Base-by-base conservation (phyloP, 2,797 vertebrate species). In the Anolis apletophallus region DNA sequence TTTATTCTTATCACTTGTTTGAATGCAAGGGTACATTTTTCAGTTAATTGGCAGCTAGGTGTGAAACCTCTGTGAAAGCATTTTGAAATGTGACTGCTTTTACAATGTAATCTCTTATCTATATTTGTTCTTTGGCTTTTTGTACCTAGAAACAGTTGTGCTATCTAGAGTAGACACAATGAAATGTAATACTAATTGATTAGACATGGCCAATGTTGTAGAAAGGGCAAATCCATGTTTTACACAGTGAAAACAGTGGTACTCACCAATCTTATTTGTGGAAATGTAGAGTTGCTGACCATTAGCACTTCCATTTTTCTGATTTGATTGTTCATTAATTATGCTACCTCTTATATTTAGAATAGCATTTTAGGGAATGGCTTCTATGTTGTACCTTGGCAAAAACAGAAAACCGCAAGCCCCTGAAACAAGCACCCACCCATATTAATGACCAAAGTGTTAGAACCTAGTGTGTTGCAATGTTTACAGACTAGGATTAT, bases 1-100 rank as follows among this genome's bases (percentile, higher is more conserved):
- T 14, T 90, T 89, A 72, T 57, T 86, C 61, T 84, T 9, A 77
- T 0, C 55, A 88, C 7, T 54, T 40, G 10, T 19, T 16, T 87
- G 61, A 85, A 64, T 0, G 29, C 67, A 64, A 8, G 23, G 16
- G 16, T 85, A 23, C 77, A 90, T 89, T 79, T 83, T 17, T 12
- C 52, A 10, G 50, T 64, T 54, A 36, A 36, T 81, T 90, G 87
- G 87, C 73, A 89, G 85, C 21, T 2, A 89, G 84, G 17, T 1
- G 0, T 69, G 14, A 36, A 23, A 77, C 50, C 69, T 46, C 5
- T 32, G n/a, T 86, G 64, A 89, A 91, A 75, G 69, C 54, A 67
- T 84, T 83, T 83, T 64, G 61, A 54, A 85, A 71, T 21, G 6
- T 90, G 84, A 55, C 59, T 87, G 34, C 87, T 90, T 88, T 85